Conservation (phyloP, 2,113 vertebrate species). For the Toxotes chatareus region DNA sequence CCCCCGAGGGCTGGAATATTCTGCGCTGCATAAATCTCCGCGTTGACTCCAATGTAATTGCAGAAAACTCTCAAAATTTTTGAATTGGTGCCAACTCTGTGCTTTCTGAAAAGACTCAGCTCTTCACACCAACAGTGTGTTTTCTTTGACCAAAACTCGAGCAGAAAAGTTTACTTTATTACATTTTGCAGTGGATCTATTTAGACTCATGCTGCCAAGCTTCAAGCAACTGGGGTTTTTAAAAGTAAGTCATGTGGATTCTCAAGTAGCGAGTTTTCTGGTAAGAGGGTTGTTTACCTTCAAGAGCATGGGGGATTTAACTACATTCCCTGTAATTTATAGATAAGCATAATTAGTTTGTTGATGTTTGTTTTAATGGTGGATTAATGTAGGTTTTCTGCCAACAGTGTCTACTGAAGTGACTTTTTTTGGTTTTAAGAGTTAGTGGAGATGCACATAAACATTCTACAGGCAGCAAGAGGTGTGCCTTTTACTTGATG, state of each 20-base stretch:
- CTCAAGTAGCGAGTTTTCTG: background rate
- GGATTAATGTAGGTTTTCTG: background rate
- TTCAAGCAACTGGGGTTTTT: background rate
- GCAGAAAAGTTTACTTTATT: constrained; percentile 15
- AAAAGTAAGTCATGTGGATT: background rate
- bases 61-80: background rate
- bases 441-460: background rate
- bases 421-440: background rate
- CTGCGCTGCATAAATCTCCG: constrained; percentile 19
- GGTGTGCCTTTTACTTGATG: background rate
- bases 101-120: background rate
- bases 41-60: background rate
- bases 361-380: too few species aligned
- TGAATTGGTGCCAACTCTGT: background rate
- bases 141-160: background rate
- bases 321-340: background rate
- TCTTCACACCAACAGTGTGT: constrained; percentile 4
- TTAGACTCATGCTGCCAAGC: constrained; percentile 14
- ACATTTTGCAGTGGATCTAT: constrained; percentile 15
- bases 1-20: constrained; percentile 11
- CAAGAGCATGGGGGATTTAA: background rate
- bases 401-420: background rate
- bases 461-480: background rate
- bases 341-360: background rate
- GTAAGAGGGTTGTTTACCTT: background rate